Base-by-base conservation (phyloP, 1,140 invertebrate species). In the Scaptomyza montana region DNA sequence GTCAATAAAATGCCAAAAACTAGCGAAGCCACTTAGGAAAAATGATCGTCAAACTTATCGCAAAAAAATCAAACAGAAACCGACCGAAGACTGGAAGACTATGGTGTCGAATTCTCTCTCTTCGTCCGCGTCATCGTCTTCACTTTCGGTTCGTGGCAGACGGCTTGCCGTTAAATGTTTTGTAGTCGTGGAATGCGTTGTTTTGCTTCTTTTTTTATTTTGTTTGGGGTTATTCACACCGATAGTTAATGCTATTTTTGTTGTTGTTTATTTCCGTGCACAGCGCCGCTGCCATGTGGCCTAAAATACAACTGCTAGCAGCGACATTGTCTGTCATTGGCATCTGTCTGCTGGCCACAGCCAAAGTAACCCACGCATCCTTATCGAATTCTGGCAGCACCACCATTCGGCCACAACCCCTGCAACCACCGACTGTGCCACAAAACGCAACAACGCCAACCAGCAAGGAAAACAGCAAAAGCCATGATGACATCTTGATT, bases 281-380 rank as follows among this genome's bases (percentile, higher is more conserved):
- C 56, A 80, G 77, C 56, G 53, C 47, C 69, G 60, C 68, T 77
- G 75, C 71, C 72, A 91, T 91, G 90, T 76, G 82, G 78, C 78
- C 67, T 49, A 73, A 87, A 82, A 54, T 45, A 69, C 74, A 79
- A 74, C 66, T 74, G 67, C 66, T 82, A 77, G 64, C 72, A 75
- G 74, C 76, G 47, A 54, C 74, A 54, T 62, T 54, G 53, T 54
- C 82, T 72, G 74, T 91, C 72, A 64, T 89, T 64, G 68, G 73
- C 68, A 45, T 77, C 65, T 87, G 77, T 74, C 64, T 90, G 64
- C 49, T 89, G 56, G 84, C 70, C 70, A 75, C 71, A 65, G 77
- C 67, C 67, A n/a, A 56, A 30, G 62, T 46, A 46, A 50, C 25
- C 53, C 63, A 63, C 45, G 55, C 43, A 63, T 36, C 8, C 46